phyloP scores from a whole-genome alignment of 1,140 invertebrate species.

The Caenorhabditis briggsae region DNA sequence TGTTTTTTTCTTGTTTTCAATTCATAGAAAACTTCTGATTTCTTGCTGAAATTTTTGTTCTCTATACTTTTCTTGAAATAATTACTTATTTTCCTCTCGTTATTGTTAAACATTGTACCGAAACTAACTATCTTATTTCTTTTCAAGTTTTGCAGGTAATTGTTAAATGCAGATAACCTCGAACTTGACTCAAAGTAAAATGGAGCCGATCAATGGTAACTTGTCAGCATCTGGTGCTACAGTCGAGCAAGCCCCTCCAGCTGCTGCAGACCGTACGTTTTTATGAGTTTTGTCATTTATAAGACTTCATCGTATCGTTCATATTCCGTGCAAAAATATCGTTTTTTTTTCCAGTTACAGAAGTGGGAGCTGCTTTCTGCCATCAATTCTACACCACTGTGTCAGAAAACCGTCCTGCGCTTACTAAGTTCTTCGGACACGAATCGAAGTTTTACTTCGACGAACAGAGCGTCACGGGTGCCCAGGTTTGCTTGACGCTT shows the following conservation, averaged over 20 bases:
- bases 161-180: slow-evolving; percentile 52
- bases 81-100: no score
- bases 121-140: background rate
- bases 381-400: slow-evolving; percentile 60
- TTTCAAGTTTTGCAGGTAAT: slow-evolving; percentile 36
- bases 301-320: background rate
- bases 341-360: slow-evolving; percentile 19
- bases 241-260: background rate
- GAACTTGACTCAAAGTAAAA: slow-evolving; percentile 22
- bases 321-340: no score
- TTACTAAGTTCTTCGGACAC: slow-evolving; percentile 57
- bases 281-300: no score
- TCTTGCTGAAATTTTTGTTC: no score
- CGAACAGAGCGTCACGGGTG: slow-evolving; percentile 43
- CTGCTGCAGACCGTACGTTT: slow-evolving; percentile 17
- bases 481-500: slow-evolving; percentile 24
- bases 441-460: slow-evolving; percentile 55
- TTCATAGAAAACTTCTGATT: no score
- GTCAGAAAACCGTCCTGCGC: slow-evolving; percentile 16
- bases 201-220: slow-evolving; percentile 42
- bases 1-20: background rate
- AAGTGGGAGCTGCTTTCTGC: slow-evolving; percentile 60
- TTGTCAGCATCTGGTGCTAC: background rate
- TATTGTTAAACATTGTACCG: no score
- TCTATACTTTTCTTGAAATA: no score